phyloP scores from a whole-genome alignment of 2,888 invertebrate genomes.

The Drepana falcataria region DNA sequence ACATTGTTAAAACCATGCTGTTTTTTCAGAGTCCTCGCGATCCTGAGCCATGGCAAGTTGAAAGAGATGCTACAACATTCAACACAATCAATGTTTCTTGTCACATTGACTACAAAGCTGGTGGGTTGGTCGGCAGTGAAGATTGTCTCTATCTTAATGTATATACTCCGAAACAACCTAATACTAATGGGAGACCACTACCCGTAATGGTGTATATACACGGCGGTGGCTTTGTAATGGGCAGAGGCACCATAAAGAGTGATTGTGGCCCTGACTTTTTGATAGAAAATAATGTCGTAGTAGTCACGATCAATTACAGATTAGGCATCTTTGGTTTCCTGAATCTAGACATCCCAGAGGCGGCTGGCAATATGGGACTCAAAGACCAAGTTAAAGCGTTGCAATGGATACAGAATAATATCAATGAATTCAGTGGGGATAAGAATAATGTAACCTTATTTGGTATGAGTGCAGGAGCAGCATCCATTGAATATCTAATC shows the following conservation, averaged over 20 bases:
- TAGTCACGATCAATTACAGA: constrained; percentile 63
- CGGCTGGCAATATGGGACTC: constrained; percentile 54
- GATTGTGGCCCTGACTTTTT: constrained; percentile 52
- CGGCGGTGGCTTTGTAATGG: constrained; percentile 52
- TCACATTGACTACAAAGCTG: constrained; percentile 28
- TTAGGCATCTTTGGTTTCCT: constrained; percentile 56
- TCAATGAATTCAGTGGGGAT: constrained; percentile 43
- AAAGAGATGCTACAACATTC: constrained; percentile 67
- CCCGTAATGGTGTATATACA: constrained; percentile 58
- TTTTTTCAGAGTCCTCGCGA: constrained; percentile 49
- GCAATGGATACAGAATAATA: constrained; percentile 50
- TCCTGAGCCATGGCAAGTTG: constrained; percentile 54
- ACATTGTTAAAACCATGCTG: neutral
- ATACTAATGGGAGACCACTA: constrained; percentile 15
- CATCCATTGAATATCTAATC: constrained; percentile 43
- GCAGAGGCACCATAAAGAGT: constrained; percentile 40
- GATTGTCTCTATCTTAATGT: constrained; percentile 60
- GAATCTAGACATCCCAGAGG: constrained; percentile 45
- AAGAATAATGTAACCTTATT: constrained; percentile 46
- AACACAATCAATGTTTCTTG: constrained; percentile 27
- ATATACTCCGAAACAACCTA: constrained; percentile 37
- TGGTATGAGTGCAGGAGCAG: constrained; percentile 47
- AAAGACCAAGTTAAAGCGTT: constrained; percentile 56
- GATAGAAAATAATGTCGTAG: constrained; percentile 43
- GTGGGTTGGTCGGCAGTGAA: constrained; percentile 37